phyloP scores from a whole-genome alignment of 2,797 vertebrate species.

The Squalus acanthias region DNA sequence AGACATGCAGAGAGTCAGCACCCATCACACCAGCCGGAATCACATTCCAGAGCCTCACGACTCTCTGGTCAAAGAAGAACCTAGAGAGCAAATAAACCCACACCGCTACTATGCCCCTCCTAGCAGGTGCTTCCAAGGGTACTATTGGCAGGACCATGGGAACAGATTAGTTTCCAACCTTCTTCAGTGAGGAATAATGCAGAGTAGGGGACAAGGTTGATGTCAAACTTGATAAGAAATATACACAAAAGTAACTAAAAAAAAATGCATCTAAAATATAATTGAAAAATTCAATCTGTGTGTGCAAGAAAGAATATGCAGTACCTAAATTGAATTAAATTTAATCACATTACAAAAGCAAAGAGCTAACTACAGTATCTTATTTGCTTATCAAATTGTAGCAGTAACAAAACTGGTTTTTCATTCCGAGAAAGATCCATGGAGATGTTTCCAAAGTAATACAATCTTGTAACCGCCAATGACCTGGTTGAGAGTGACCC shows the following conservation, averaged over 20 bases:
- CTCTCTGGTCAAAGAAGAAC: neutral
- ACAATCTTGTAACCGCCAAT: neutral
- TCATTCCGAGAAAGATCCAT: neutral
- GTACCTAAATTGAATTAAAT: neutral
- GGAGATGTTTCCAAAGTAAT: neutral
- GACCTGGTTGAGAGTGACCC: neutral
- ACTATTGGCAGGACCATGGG: neutral
- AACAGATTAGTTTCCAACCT: neutral
- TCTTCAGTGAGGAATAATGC: neutral
- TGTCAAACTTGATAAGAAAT: neutral
- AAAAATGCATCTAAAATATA: neutral
- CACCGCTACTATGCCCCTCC: neutral
- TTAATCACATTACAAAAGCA: neutral
- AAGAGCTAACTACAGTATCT: neutral
- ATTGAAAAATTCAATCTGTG: neutral
- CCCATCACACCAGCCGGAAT: too few relatives aligned
- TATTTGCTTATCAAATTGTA: neutral
- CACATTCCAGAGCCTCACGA: too few relatives aligned
- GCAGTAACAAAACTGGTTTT: neutral
- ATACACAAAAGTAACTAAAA: neutral
- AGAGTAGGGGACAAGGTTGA: neutral
- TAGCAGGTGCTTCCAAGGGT: neutral
- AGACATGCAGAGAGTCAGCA: too few relatives aligned
- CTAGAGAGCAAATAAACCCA: neutral
- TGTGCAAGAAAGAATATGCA: neutral